Evolutionary conservation across 2,113 vertebrate genomes (phyloP), one percentile per base, ranked within the genome.

Genomic region (Panthera uncia): DNA sequence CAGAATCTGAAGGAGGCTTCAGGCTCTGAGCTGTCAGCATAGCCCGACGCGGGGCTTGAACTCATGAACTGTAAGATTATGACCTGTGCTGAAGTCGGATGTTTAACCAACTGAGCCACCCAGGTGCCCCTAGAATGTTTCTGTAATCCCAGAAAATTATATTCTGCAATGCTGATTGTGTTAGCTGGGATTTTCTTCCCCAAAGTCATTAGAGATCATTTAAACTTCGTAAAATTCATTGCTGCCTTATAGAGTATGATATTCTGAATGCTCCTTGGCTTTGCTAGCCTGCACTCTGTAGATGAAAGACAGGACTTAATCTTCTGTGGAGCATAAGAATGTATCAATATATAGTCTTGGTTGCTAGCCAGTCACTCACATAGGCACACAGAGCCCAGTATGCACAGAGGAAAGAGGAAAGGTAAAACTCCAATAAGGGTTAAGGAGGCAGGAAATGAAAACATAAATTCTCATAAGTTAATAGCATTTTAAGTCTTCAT

Each of bases 401-500:
- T 45, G 50, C 16, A 84, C 3, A 81, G 23, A 74, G 63, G 38
- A 78, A 61, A 87, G 73, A 38, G 52, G 73, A 78, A 91, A 96
- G 69, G 52, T 78, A 66, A 83, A 80, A 85, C 50, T 82, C 69
- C 55, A 69, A 1, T 89, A 81, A 68, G 74, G 84, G 38, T 78
- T 57, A 94, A 36, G 74, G 63, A 92, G 66, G 52, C 50, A 91
- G 86, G 66, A 93, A 94, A 89, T 87, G 63, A 85, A 96, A 87
- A 12, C 81, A 14, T 87, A 89, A 89, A 14, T 87, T 95, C 78
- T 81, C 41, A 15, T n/a, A 74, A 85, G 73, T 82, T 89, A 91
- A 89, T 38, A 68, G 74, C 25, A 93, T 95, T 93, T 45, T 79
- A 94, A 69, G n/a, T 79, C 89, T 96, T 96, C 55, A 73, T 80